A percentile compares a stretch with the other conserved stretches of the same genome.
These are phyloP conservation scores for Styela clava DNA, from an alignment of 23 tunicate genomes.

Conservation along the genomic window DNA sequence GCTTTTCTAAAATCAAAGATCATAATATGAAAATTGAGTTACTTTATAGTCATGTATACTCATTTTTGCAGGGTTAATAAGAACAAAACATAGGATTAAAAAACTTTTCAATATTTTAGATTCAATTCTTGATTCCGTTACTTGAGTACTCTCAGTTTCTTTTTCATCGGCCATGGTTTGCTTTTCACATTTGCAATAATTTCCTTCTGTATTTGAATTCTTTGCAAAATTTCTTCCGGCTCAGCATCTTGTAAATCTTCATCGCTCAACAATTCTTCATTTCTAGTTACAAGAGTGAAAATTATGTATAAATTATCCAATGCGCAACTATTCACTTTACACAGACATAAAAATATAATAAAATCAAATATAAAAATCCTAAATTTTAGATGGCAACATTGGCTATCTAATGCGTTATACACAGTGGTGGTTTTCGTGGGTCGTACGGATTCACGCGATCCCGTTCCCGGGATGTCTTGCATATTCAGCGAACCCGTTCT, in stretches of 20 bases:
- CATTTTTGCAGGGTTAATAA: no score
- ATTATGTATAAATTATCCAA: no score
- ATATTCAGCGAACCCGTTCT: no score
- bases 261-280: background rate
- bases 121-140: background rate
- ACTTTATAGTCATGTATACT: background rate
- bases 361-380: no score
- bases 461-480: no score
- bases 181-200: conserved; percentile 44
- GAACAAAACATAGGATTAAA: background rate
- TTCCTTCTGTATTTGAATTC: conserved; percentile 53
- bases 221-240: conserved; percentile 34
- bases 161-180: conserved; percentile 69
- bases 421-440: no score
- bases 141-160: conserved; percentile 50
- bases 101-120: no score
- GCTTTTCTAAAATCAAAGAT: conserved; percentile 28
- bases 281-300: background rate
- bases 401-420: no score
- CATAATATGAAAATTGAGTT: background rate
- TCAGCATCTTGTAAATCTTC: conserved; percentile 17
- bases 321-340: no score
- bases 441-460: no score
- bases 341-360: no score
- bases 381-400: no score